Percentiles rank a stretch among this genome's conserved stretches.
Conservation (phyloP, 2,113 vertebrate species). For the Leptobrachium leishanense region DNA sequence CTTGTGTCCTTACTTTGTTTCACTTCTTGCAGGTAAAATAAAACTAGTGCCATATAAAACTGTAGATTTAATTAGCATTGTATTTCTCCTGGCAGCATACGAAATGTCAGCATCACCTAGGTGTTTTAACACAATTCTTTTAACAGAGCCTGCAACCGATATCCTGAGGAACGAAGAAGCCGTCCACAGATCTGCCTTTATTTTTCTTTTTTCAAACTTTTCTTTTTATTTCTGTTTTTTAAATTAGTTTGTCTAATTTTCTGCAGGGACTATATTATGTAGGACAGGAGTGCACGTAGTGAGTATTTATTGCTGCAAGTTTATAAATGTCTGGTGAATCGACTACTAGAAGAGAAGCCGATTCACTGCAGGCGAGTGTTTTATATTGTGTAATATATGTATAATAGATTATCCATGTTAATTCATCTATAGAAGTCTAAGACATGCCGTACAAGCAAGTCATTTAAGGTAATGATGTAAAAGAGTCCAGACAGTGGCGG, state of each 20-base stretch:
- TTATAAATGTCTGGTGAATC: slow-evolving; percentile 5
- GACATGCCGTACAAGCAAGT: too few relatives aligned
- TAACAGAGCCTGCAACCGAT: slow-evolving; percentile 41
- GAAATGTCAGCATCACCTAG: slow-evolving; percentile 64
- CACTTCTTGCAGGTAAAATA: slow-evolving; percentile 1
- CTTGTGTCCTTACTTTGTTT: neutral
- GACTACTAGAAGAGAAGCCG: too few relatives aligned
- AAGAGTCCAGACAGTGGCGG: too few relatives aligned
- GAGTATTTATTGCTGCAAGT: slow-evolving; percentile 27
- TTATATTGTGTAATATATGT: too few relatives aligned
- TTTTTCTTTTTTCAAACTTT: neutral
- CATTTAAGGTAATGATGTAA: too few relatives aligned
- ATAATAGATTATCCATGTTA: too few relatives aligned
- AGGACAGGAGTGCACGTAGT: slow-evolving; percentile 34
- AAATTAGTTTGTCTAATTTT: neutral
- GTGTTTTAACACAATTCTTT: slow-evolving; percentile 60
- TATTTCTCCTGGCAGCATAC: slow-evolving; percentile 33
- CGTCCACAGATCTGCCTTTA: slow-evolving; percentile 14
- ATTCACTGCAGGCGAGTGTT: too few relatives aligned
- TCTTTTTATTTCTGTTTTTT: neutral
- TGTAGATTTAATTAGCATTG: slow-evolving; percentile 1
- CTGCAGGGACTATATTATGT: slow-evolving; percentile 15
- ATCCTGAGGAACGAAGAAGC: slow-evolving; percentile 24
- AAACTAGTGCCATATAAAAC: neutral
- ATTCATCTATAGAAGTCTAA: too few relatives aligned